These are phyloP conservation scores for Mus spretus DNA, from an alignment of 2,797 vertebrate genomes.

Conservation along the genomic window DNA sequence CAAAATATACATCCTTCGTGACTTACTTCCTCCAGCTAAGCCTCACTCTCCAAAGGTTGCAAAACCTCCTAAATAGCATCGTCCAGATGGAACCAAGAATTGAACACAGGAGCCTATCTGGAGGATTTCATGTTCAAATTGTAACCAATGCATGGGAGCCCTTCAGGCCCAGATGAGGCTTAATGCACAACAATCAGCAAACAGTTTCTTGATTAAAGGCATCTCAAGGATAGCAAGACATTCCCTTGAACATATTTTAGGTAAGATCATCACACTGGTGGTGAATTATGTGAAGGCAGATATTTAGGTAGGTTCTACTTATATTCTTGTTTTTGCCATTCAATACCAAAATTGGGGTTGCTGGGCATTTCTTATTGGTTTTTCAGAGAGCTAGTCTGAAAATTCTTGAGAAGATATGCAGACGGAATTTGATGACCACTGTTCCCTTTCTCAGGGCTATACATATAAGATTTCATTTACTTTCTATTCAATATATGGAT, in stretches of 20 bases:
- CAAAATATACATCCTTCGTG: neutral
- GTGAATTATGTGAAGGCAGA: neutral
- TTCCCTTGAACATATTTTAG: neutral
- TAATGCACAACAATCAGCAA: neutral
- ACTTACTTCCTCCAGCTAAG: neutral
- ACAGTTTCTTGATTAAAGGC: neutral
- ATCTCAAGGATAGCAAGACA: neutral
- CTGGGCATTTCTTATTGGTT: neutral
- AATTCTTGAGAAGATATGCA: neutral
- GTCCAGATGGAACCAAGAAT: neutral
- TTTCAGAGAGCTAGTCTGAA: constrained; percentile 10
- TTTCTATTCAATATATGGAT: neutral
- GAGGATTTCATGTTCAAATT: neutral
- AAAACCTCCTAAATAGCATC: neutral
- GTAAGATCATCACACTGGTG: neutral
- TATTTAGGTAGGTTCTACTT: neutral
- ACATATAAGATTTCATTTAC: neutral
- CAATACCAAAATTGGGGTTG: too few species aligned
- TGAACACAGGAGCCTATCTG: neutral
- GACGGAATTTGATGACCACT: neutral
- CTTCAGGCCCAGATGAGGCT: neutral
- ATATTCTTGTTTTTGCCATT: neutral
- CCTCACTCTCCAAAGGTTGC: neutral
- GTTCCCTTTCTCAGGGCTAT: neutral
- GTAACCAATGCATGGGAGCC: neutral